Evolutionary conservation across 2,888 invertebrate genomes (phyloP).

Genomic region (Hyposoter dolosus): DNA sequence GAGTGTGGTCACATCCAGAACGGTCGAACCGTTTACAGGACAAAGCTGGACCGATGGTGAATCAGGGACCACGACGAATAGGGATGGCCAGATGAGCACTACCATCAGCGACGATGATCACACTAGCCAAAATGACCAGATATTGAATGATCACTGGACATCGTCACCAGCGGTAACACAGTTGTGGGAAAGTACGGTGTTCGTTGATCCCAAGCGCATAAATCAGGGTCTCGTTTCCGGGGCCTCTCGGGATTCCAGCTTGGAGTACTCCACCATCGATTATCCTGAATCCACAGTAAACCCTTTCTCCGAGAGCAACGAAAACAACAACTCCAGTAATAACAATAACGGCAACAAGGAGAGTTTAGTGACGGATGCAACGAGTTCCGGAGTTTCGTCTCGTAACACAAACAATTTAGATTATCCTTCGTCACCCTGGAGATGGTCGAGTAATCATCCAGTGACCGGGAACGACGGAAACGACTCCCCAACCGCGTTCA

Average conservation of each 20-base stretch:
- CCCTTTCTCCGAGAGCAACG: constrained; percentile 46
- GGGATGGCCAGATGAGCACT: constrained; percentile 37
- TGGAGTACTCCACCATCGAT: constrained; percentile 74
- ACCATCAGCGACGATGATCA: constrained; percentile 6
- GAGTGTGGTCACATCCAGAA: constrained; percentile 58
- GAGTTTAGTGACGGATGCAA: constrained; percentile 72
- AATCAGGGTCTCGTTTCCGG: constrained; percentile 88
- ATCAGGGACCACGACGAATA: constrained; percentile 54
- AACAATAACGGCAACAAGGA: constrained; percentile 58
- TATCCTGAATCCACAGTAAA: constrained; percentile 67
- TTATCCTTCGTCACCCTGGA: constrained; percentile 75
- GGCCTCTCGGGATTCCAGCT: constrained; percentile 72
- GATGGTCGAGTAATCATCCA: constrained; percentile 72
- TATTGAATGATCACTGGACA: constrained; percentile 85
- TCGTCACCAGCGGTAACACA: constrained; percentile 86
- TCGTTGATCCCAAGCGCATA: constrained; percentile 90
- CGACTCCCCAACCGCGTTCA: constrained; percentile 81
- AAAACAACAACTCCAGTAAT: constrained; percentile 41
- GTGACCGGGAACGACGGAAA: constrained; percentile 71
- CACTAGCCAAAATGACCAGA: constrained; percentile 75
- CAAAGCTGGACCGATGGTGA: constrained; percentile 28
- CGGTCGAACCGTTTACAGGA: constrained; percentile 49
- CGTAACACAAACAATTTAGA: constrained; percentile 77
- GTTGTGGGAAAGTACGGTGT: constrained; percentile 89
- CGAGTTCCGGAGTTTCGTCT: constrained; percentile 78